Percentiles rank a stretch among this genome's conserved stretches.
These are phyloP conservation scores for Rhincodon typus DNA, from an alignment of 2,797 vertebrate genomes.

Conservation along the genomic window DNA sequence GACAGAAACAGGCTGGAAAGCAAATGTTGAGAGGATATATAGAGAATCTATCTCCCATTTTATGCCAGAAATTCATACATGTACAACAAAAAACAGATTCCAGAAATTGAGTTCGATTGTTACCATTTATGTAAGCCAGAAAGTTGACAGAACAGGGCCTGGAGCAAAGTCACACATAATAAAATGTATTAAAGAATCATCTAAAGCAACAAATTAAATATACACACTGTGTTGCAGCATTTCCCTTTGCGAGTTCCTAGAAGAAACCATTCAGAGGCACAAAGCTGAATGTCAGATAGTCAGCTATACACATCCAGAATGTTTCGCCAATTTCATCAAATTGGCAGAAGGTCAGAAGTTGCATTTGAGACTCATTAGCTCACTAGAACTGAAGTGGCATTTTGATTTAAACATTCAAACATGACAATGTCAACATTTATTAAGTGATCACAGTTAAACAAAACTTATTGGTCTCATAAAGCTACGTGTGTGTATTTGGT, in stretches of 20 bases:
- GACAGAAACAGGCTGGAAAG: background rate
- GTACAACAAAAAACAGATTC: background rate
- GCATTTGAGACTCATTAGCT: conserved; percentile 18
- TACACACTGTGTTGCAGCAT: background rate
- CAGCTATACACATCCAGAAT: background rate
- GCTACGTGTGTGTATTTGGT: background rate
- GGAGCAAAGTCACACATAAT: background rate
- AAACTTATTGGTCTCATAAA: background rate
- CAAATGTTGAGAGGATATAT: background rate
- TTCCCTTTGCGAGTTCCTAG: background rate
- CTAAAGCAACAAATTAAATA: background rate
- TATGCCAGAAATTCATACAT: background rate
- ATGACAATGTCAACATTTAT: background rate
- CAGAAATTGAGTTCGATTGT: background rate
- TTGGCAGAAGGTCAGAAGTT: conserved; percentile 33
- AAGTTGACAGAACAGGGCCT: conserved; percentile 7
- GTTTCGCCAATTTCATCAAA: background rate
- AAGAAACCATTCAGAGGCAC: background rate
- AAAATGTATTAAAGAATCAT: background rate
- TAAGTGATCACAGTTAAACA: background rate
- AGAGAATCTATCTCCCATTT: background rate
- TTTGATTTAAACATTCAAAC: conserved; percentile 29
- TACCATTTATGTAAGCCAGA: background rate
- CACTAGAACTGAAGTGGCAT: background rate
- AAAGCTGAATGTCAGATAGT: background rate